Evolutionary conservation across 2,797 vertebrate genomes (phyloP).

Genomic region (Intellagama lesueurii): DNA sequence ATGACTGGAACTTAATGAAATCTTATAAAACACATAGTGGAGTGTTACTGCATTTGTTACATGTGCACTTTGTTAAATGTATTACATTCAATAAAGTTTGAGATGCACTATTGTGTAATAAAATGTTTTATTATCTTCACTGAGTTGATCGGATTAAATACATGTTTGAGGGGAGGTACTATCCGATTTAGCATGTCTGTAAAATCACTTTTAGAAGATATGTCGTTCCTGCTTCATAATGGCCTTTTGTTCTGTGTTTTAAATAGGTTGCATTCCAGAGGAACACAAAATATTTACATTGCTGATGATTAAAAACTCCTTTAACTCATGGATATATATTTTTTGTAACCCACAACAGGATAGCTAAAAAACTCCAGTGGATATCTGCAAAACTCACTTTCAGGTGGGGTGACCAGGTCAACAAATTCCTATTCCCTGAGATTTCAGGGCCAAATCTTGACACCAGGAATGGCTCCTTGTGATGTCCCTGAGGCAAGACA

Average conservation of each 20-base stretch:
- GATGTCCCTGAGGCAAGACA: no score
- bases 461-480: no score
- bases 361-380: background rate
- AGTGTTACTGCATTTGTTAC: background rate
- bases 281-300: background rate
- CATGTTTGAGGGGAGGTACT: background rate
- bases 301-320: background rate
- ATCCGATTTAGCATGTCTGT: constrained; percentile 1
- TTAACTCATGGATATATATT: background rate
- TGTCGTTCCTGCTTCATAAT: constrained; percentile 7
- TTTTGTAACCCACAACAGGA: background rate
- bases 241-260: background rate
- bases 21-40: constrained; percentile 17
- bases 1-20: constrained; percentile 29
- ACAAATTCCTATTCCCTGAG: no score
- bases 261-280: background rate
- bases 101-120: constrained; percentile 25
- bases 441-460: no score
- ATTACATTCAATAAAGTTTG: constrained; percentile 15
- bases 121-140: constrained; percentile 29
- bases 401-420: no score
- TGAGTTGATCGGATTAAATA: background rate
- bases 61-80: background rate
- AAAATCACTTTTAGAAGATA: background rate
- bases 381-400: background rate